Evolutionary conservation across 1,140 invertebrate species (phyloP).

Genomic region (Wasmannia auropunctata): DNA sequence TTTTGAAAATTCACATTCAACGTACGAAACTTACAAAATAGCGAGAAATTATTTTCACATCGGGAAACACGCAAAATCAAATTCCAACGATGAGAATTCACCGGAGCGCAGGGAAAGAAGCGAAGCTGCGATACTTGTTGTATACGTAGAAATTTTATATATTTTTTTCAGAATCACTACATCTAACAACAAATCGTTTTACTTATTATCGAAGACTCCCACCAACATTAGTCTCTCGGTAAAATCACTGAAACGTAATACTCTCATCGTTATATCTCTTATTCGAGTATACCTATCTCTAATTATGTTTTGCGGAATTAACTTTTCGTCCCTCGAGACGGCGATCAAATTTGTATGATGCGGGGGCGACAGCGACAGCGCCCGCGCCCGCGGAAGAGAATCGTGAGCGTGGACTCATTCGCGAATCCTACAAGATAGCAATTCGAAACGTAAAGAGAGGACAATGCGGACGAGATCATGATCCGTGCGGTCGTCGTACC

Average conservation of each 20-base stretch:
- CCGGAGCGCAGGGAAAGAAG: neutral
- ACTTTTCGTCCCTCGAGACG: neutral
- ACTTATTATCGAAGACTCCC: constrained; percentile 62
- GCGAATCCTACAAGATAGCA: constrained; percentile 5
- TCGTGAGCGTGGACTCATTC: constrained; percentile 33
- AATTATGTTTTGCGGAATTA: constrained; percentile 23
- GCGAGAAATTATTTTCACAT: neutral
- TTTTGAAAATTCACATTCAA: neutral
- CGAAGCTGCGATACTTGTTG: constrained; percentile 28
- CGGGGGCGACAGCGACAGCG: neutral
- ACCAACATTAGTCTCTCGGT: constrained; percentile 39
- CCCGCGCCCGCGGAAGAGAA: constrained; percentile 13
- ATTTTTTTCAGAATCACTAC: constrained; percentile 67
- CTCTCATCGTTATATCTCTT: constrained; percentile 18
- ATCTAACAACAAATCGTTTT: constrained; percentile 73
- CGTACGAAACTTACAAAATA: neutral
- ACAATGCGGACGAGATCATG: constrained; percentile 4
- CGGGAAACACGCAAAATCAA: neutral
- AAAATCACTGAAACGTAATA: constrained; percentile 39
- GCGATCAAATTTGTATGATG: neutral
- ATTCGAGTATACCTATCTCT: constrained; percentile 12
- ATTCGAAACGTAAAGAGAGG: neutral
- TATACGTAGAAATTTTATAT: constrained; percentile 75
- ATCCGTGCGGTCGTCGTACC: neutral
- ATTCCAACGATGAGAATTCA: neutral